Conservation (phyloP, 2,797 vertebrate genomes). For the Gymnoscopelus braueri region DNA sequence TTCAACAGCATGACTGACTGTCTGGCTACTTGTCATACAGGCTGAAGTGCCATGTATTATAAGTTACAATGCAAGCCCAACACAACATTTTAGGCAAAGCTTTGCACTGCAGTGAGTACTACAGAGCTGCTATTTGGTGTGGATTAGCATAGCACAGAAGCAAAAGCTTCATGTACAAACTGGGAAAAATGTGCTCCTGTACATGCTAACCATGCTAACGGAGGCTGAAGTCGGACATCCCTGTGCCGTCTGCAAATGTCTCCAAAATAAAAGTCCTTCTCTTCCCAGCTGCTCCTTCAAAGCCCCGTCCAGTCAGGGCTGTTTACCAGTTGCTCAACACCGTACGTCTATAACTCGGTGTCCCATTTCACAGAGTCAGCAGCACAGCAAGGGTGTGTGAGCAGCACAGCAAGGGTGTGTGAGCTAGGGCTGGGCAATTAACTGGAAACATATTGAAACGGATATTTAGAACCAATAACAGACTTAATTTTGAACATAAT, state of each 20-base stretch:
- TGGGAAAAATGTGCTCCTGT: neutral
- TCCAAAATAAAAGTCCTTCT: neutral
- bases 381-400: constrained; percentile 32
- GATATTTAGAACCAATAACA: too few species aligned
- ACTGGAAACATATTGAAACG: too few species aligned
- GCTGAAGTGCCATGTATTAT: too few species aligned
- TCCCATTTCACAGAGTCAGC: constrained; percentile 66
- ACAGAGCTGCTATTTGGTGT: neutral
- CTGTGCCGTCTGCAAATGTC: too few species aligned
- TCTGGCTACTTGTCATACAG: too few species aligned
- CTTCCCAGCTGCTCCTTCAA: neutral
- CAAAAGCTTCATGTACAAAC: neutral
- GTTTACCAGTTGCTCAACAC: constrained; percentile 47
- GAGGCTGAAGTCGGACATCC: neutral
- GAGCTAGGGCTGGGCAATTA: neutral
- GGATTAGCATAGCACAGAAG: neutral
- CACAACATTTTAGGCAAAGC: too few species aligned
- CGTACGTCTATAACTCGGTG: constrained; percentile 20
- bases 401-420: constrained; percentile 24
- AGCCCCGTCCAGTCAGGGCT: constrained; percentile 18
- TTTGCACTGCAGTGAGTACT: too few species aligned
- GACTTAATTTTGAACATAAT: too few species aligned
- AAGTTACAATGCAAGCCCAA: too few species aligned
- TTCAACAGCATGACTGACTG: too few species aligned
- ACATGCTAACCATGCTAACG: neutral